Percentiles rank a stretch among this genome's conserved stretches.
Conservation (phyloP, 2,888 invertebrate genomes). For the Penaeus monodon region DNA sequence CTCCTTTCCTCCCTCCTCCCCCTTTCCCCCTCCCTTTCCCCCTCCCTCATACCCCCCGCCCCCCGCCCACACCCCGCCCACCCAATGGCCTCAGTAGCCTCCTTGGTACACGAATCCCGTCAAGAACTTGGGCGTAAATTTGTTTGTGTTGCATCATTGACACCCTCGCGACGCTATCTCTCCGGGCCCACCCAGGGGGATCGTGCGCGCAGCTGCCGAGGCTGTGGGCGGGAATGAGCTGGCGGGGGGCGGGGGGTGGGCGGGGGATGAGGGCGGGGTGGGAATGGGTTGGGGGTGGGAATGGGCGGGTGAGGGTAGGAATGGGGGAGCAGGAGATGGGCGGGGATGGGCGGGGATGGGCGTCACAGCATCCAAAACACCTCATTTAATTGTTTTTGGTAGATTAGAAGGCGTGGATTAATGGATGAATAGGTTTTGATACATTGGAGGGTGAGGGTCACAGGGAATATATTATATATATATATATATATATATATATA, state of each 20-base stretch:
- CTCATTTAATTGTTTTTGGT: too few species aligned
- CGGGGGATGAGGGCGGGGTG: not conserved
- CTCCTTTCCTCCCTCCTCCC: not conserved
- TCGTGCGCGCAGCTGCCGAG: not conserved
- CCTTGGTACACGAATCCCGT: constrained; percentile 28
- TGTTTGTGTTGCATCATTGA: constrained; percentile 50
- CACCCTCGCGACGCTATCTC: constrained; percentile 19
- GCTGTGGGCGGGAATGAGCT: not conserved
- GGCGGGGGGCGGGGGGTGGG: not conserved
- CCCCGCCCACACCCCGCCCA: not conserved
- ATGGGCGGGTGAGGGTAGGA: too few species aligned
- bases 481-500: not conserved
- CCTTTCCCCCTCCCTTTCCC: not conserved
- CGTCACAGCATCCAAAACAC: too few species aligned
- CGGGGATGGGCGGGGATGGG: too few species aligned
- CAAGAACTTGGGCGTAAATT: constrained; percentile 34
- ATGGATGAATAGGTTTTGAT: not conserved
- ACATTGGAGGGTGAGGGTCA: not conserved
- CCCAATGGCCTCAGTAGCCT: constrained; percentile 13
- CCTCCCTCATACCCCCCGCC: not conserved
- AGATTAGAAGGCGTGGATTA: too few species aligned
- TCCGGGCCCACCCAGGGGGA: not conserved
- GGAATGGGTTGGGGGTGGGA: too few species aligned
- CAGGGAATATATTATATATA: not conserved
- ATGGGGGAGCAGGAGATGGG: too few species aligned